Evolutionary conservation across 2,888 invertebrate genomes (phyloP).

Genomic region (Hirudinaria manillensis): DNA sequence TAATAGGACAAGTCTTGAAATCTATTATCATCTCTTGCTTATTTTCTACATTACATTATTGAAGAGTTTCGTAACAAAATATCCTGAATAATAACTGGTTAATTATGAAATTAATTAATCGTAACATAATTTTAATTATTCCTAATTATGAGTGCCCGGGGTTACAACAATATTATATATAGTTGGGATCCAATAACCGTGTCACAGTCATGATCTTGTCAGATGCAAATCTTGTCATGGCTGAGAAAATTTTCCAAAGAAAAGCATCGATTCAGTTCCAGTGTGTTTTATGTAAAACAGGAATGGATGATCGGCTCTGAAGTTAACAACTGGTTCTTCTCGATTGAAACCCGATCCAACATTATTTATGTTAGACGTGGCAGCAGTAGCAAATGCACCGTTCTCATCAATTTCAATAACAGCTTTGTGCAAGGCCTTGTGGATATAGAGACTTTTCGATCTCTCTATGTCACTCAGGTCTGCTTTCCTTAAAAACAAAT

Average conservation of each 20-base stretch:
- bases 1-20: too few species aligned
- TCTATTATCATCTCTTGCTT: too few species aligned
- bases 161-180: too few species aligned
- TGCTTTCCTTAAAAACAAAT: slow-evolving; percentile 41
- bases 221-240: background rate
- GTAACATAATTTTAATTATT: too few species aligned
- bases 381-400: slow-evolving; percentile 44
- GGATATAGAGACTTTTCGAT: slow-evolving; percentile 42
- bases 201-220: too few species aligned
- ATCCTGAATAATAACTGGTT: too few species aligned
- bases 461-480: slow-evolving; percentile 47
- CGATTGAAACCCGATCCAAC: too few species aligned
- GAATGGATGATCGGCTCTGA: slow-evolving; percentile 38
- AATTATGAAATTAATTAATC: too few species aligned
- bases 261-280: slow-evolving; percentile 34
- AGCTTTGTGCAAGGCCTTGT: slow-evolving; percentile 49
- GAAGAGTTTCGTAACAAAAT: too few species aligned
- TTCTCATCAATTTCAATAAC: slow-evolving; percentile 46
- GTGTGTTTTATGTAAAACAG: slow-evolving; percentile 38
- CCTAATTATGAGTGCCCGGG: too few species aligned
- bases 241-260: slow-evolving; percentile 36
- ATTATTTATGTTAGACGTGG: slow-evolving; percentile 38
- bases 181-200: too few species aligned
- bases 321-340: background rate
- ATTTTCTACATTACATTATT: too few species aligned